A percentile compares a stretch with the other conserved stretches of the same genome.
phyloP scores from a whole-genome alignment of 2,888 invertebrate species.

The Aporophyla lueneburgensis region DNA sequence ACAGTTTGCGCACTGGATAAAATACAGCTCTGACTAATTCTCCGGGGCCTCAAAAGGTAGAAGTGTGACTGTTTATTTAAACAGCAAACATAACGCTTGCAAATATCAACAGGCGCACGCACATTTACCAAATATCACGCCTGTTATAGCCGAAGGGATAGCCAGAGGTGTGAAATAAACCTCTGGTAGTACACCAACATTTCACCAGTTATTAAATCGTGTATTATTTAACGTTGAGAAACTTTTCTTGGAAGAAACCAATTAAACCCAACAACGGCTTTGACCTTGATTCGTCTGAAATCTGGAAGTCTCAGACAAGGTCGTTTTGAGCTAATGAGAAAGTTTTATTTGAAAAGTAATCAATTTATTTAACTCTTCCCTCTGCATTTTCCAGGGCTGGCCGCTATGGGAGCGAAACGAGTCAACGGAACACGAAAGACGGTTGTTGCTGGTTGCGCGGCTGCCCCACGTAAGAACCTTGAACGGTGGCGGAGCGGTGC shows the following conservation, averaged over 20 bases:
- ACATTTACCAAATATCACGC: too few species aligned
- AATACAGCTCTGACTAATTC: too few species aligned
- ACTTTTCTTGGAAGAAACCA: background rate
- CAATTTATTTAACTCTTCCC: background rate
- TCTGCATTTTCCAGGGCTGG: constrained; percentile 90
- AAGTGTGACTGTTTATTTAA: background rate
- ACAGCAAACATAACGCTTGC: too few species aligned
- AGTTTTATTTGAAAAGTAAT: background rate
- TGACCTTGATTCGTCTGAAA: constrained; percentile 4
- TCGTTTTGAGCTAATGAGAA: background rate
- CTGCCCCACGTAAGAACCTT: constrained; percentile 96
- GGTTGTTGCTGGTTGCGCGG: constrained; percentile 96
- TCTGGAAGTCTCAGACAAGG: background rate
- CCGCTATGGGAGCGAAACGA: constrained; percentile 94
- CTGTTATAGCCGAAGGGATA: too few species aligned
- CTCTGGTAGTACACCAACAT: too few species aligned
- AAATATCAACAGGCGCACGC: too few species aligned
- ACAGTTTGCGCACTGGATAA: too few species aligned
- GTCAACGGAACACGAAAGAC: constrained; percentile 96
- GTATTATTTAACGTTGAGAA: background rate
- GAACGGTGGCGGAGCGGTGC: constrained; percentile 97
- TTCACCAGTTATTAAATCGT: too few species aligned
- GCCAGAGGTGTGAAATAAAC: too few species aligned
- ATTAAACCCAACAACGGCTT: constrained; percentile 10
- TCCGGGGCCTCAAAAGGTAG: background rate